These are phyloP conservation scores for Stenolophus ochropezus DNA, from an alignment of 2,888 invertebrate species.

Conservation along the genomic window DNA sequence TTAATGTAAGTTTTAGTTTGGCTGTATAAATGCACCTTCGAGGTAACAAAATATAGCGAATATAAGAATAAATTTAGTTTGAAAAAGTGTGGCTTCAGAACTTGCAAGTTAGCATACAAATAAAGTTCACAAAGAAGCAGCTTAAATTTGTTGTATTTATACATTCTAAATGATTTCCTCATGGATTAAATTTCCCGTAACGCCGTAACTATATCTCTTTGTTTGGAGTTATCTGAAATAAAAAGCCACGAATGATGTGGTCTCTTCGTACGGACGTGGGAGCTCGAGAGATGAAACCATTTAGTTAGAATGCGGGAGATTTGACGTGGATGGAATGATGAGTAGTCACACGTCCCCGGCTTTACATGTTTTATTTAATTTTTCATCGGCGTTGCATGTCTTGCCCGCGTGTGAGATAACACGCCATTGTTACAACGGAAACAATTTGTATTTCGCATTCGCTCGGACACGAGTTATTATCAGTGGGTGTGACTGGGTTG, in stretches of 20 bases:
- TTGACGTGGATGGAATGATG: constrained; percentile 19
- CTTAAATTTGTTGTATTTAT: background rate
- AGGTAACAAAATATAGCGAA: too few species aligned
- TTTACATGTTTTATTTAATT: constrained; percentile 43
- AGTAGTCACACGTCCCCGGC: constrained; percentile 16
- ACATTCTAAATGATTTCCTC: background rate
- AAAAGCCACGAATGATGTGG: background rate
- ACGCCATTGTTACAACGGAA: constrained; percentile 14
- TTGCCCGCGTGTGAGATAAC: constrained; percentile 27
- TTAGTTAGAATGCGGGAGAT: constrained; percentile 3
- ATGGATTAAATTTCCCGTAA: background rate
- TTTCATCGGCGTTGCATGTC: constrained; percentile 38
- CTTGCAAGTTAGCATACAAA: background rate
- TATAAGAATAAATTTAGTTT: too few species aligned
- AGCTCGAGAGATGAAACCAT: background rate
- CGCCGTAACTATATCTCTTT: background rate
- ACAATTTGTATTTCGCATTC: constrained; percentile 44
- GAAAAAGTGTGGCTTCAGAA: too few species aligned
- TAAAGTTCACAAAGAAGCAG: background rate
- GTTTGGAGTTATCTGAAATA: background rate
- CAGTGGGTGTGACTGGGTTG: constrained; percentile 3
- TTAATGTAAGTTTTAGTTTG: too few species aligned
- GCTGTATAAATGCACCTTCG: too few species aligned
- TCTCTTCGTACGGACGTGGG: background rate
- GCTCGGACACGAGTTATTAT: constrained; percentile 31